Evolutionary conservation across 2,113 vertebrate genomes (phyloP).

Genomic region (Bufo bufo): DNA sequence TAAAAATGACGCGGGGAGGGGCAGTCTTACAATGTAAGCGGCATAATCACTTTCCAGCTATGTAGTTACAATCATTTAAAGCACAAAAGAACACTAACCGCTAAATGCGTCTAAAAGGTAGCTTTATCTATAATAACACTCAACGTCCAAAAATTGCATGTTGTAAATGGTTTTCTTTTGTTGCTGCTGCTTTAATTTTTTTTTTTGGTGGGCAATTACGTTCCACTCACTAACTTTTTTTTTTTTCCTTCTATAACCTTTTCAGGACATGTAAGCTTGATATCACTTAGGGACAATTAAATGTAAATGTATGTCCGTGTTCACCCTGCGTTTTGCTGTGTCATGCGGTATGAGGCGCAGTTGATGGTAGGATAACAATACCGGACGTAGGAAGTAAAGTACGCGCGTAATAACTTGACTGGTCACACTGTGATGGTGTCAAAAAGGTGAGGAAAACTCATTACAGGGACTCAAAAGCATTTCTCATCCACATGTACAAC

Average conservation of each 20-base stretch:
- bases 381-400: neutral
- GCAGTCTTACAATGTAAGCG: neutral
- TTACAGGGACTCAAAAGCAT: neutral
- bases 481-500: neutral
- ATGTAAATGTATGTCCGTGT: neutral
- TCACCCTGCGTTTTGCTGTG: neutral
- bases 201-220: neutral
- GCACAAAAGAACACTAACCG: constrained; percentile 31
- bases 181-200: constrained; percentile 12
- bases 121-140: constrained; percentile 38
- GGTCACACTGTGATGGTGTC: neutral
- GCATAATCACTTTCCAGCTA: constrained; percentile 38
- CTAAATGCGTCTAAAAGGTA: constrained; percentile 22
- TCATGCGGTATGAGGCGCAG: neutral
- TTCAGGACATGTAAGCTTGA: neutral
- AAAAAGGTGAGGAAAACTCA: neutral
- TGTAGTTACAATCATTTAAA: constrained; percentile 10
- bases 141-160: constrained; percentile 22
- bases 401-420: neutral
- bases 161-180: constrained; percentile 31
- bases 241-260: neutral
- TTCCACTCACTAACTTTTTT: neutral
- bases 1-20: neutral
- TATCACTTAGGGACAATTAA: neutral
- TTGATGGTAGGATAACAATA: neutral